Conservation (phyloP, 2,113 vertebrate species). For the Mesoclemmys tuberculata region DNA sequence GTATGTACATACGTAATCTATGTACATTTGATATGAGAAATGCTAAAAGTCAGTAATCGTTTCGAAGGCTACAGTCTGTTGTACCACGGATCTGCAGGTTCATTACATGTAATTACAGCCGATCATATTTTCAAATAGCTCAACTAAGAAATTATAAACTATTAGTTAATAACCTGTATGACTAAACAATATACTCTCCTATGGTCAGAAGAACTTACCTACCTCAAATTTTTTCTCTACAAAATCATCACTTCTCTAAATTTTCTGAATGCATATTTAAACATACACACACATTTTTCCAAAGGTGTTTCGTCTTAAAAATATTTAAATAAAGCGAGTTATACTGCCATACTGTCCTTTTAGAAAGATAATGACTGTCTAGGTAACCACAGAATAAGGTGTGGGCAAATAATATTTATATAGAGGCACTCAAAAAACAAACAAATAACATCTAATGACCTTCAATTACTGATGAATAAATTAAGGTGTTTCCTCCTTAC, state of each 20-base stretch:
- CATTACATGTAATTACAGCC: not conserved
- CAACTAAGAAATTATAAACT: not conserved
- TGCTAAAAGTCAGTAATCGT: not conserved
- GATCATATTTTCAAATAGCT: not conserved
- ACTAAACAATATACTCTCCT: not conserved
- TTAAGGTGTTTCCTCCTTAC: not conserved
- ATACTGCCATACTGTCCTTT: not conserved
- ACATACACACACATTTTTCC: not conserved
- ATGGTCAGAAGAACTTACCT: not conserved
- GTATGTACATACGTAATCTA: no score
- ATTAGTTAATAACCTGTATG: not conserved
- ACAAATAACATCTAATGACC: not conserved
- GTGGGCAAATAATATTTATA: not conserved
- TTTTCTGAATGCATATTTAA: not conserved
- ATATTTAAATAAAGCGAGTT: not conserved
- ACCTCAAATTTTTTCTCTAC: not conserved
- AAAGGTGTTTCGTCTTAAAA: not conserved
- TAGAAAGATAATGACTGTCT: no score
- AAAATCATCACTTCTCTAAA: not conserved
- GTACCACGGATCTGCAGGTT: not conserved
- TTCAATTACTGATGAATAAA: not conserved
- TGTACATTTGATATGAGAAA: not conserved
- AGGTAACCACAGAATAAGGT: not conserved
- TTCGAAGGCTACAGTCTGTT: not conserved
- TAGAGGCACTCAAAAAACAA: not conserved